A percentile compares a stretch with the other conserved stretches of the same genome.
These are phyloP conservation scores for Pseudomyrmex sp. DNA, from an alignment of 1,140 invertebrate species.

Conservation along the genomic window DNA sequence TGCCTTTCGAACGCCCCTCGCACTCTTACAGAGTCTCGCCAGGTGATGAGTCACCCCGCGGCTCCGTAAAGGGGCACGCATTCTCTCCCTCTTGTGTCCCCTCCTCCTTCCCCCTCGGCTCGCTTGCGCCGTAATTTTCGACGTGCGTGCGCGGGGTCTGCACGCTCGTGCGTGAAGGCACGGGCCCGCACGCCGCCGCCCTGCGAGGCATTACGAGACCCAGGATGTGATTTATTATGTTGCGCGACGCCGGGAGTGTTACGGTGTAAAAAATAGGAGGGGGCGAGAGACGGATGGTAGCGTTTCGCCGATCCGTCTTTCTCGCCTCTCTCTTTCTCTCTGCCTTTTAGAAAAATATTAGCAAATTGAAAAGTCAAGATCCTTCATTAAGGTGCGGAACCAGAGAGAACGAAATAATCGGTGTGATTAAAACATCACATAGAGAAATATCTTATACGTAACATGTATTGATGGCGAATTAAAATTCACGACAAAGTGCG, in stretches of 20 bases:
- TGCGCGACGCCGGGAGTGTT: not conserved
- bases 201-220: conserved; percentile 16
- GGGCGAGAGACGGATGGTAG: not conserved
- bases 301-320: not conserved
- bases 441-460: no score
- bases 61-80: conserved; percentile 59
- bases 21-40: conserved; percentile 74
- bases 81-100: no score
- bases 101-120: not conserved
- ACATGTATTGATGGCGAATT: no score
- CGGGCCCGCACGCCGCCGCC: conserved; percentile 34
- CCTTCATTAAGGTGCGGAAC: not conserved
- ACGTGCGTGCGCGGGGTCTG: conserved; percentile 60
- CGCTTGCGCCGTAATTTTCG: conserved; percentile 70
- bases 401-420: not conserved
- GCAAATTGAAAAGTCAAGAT: conserved; percentile 15
- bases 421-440: no score
- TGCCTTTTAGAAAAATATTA: not conserved
- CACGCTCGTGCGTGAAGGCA: conserved; percentile 69
- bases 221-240: conserved; percentile 66
- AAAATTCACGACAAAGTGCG: not conserved
- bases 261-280: conserved; percentile 19
- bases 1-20: conserved; percentile 73
- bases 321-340: not conserved
- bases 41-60: conserved; percentile 84